phyloP scores from a whole-genome alignment of 2,888 invertebrate genomes.

The Drosophila picticornis region DNA sequence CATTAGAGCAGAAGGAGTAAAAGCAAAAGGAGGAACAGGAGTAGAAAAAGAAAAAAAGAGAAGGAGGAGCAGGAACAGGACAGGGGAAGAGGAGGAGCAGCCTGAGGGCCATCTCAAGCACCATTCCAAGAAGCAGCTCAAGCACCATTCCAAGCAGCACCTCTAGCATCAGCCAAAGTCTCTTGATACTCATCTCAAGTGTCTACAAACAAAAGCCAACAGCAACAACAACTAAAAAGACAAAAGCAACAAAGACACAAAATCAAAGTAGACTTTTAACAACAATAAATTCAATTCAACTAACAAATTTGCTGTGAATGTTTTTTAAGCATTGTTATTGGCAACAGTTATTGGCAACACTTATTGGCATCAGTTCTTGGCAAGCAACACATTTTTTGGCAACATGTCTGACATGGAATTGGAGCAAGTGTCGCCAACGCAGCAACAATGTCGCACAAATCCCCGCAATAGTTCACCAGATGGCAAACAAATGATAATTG shows the following conservation, averaged over 20 bases:
- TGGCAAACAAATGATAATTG: background rate
- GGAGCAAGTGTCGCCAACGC: conserved; percentile 32
- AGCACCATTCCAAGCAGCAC: conserved; percentile 8
- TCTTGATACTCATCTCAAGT: conserved; percentile 26
- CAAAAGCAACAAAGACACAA: background rate
- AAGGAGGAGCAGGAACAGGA: background rate
- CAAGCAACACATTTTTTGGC: background rate
- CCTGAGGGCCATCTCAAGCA: background rate
- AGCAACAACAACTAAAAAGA: background rate
- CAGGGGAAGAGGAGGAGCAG: background rate
- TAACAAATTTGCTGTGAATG: conserved; percentile 42
- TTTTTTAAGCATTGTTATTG: conserved; percentile 1
- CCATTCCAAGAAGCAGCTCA: background rate
- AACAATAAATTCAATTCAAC: conserved; percentile 4
- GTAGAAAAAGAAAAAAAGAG: background rate
- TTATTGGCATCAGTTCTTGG: background rate
- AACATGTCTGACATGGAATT: conserved; percentile 66
- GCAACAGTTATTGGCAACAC: background rate
- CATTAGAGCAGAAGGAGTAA: background rate
- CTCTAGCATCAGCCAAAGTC: background rate
- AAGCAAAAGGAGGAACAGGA: background rate
- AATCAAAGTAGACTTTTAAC: conserved; percentile 29
- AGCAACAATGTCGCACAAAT: conserved; percentile 38
- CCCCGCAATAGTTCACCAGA: background rate
- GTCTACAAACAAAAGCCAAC: background rate